A percentile compares a stretch with the other conserved stretches of the same genome.
These are phyloP conservation scores for Glaucidium brasilianum DNA, from an alignment of 2,113 vertebrate species.

Conservation along the genomic window DNA sequence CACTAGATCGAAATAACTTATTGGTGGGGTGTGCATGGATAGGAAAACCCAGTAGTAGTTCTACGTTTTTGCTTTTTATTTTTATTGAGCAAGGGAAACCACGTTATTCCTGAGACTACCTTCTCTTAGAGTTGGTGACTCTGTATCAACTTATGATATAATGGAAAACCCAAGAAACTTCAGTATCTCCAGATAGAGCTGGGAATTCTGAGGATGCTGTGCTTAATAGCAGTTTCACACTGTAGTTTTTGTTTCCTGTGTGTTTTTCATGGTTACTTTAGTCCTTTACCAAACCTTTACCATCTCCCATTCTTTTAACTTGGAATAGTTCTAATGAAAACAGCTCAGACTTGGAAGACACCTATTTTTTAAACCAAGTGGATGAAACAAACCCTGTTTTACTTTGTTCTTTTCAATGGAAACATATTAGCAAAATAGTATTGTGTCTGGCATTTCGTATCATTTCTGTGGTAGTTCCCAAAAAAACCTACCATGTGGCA, in stretches of 20 bases:
- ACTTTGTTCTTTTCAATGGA: slow-evolving; percentile 8
- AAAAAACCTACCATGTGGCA: not conserved
- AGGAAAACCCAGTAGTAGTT: not conserved
- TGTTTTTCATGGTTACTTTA: not conserved
- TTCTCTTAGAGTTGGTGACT: not conserved
- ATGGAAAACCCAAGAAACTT: not conserved
- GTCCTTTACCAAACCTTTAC: not conserved
- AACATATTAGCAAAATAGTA: not conserved
- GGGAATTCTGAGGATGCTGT: not conserved
- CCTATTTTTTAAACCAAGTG: not conserved
- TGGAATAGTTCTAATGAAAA: not conserved
- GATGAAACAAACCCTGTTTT: not conserved
- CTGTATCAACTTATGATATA: not conserved
- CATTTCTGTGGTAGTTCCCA: not conserved
- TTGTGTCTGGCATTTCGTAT: not conserved
- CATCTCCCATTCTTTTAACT: not conserved
- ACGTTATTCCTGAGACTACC: not conserved
- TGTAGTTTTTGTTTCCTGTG: not conserved
- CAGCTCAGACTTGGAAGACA: not conserved
- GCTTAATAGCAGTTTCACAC: not conserved
- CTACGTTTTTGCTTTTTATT: not conserved
- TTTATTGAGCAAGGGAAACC: not conserved
- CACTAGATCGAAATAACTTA: not conserved
- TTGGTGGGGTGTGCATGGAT: not conserved
- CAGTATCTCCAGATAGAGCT: not conserved